A percentile compares a stretch with the other conserved stretches of the same genome.
Evolutionary conservation across 2,888 invertebrate genomes (phyloP).

Genomic region (Metacarcinus magister): DNA sequence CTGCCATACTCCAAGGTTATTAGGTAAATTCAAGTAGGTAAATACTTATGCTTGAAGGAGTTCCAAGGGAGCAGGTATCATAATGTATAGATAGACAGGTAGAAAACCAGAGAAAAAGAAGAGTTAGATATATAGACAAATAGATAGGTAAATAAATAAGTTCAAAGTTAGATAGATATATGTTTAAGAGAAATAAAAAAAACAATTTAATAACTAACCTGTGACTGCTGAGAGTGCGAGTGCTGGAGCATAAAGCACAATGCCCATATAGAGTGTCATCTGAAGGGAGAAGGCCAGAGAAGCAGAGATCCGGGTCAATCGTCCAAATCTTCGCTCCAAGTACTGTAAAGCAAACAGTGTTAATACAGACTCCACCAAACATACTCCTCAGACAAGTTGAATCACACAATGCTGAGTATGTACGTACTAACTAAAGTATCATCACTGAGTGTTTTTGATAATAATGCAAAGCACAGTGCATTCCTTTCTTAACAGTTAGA

Average conservation of each 20-base stretch:
- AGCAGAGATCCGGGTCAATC: slow-evolving; percentile 90
- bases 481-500: neutral
- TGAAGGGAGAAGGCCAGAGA: slow-evolving; percentile 94
- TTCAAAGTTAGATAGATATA: neutral
- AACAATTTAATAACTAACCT: slow-evolving; percentile 86
- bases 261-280: slow-evolving; percentile 95
- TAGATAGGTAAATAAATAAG: neutral
- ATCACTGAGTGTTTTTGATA: neutral
- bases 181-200: neutral
- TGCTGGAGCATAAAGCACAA: slow-evolving; percentile 97
- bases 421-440: too few species aligned
- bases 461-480: neutral
- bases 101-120: neutral
- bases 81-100: too few species aligned
- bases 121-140: neutral
- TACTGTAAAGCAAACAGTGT: slow-evolving; percentile 87
- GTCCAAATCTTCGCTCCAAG: slow-evolving; percentile 93
- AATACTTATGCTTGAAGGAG: too few species aligned
- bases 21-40: too few species aligned
- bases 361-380: neutral
- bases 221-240: slow-evolving; percentile 92
- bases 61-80: too few species aligned
- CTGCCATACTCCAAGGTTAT: too few species aligned
- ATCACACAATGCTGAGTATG: neutral
- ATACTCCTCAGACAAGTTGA: neutral